Evolutionary conservation across 2,888 invertebrate species (phyloP).

Genomic region (Drosophila longiperda): DNA sequence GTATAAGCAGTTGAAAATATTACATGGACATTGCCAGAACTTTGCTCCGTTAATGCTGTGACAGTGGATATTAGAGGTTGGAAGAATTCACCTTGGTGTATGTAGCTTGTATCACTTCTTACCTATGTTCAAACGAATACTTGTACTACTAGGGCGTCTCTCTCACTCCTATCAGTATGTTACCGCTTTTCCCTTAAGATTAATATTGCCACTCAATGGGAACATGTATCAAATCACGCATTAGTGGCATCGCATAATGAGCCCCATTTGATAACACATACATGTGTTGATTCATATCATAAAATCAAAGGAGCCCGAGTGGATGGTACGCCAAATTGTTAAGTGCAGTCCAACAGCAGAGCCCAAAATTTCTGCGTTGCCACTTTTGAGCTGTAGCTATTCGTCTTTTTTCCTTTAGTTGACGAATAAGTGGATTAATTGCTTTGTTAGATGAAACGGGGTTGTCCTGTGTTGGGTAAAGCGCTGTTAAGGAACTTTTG

Average conservation of each 20-base stretch:
- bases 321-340: constrained; percentile 54
- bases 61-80: background rate
- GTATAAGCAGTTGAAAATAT: background rate
- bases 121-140: background rate
- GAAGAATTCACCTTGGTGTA: background rate
- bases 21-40: background rate
- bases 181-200: background rate
- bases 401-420: constrained; percentile 24
- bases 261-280: constrained; percentile 6
- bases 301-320: constrained; percentile 34
- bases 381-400: constrained; percentile 22
- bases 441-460: constrained; percentile 46
- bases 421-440: constrained; percentile 65
- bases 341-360: constrained; percentile 45
- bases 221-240: constrained; percentile 40
- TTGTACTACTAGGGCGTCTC: background rate
- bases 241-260: constrained; percentile 41
- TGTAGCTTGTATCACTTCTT: background rate
- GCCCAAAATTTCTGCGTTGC: constrained; percentile 8
- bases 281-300: constrained; percentile 9
- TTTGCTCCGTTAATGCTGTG: background rate
- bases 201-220: constrained; percentile 23
- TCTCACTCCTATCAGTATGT: background rate
- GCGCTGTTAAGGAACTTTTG: background rate
- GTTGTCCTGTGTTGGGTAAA: constrained; percentile 30